A percentile compares a stretch with the other conserved stretches of the same genome.
These are phyloP conservation scores for Andrena flavipes DNA, from an alignment of 2,888 invertebrate species.

Conservation along the genomic window DNA sequence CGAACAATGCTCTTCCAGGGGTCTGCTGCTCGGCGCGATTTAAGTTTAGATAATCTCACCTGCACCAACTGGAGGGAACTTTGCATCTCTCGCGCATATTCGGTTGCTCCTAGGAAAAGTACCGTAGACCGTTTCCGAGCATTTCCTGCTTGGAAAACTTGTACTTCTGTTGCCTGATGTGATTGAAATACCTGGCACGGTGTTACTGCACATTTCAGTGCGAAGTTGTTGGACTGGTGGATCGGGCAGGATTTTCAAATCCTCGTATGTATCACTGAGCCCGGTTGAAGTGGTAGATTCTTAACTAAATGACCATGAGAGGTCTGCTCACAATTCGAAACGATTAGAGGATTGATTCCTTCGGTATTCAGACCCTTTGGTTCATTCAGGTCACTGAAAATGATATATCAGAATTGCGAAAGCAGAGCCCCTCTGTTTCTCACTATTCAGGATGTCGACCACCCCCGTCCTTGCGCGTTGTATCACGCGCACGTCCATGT, in stretches of 20 bases:
- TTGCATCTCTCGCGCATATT: conserved; percentile 16
- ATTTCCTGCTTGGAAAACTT: background rate
- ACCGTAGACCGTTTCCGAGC: background rate
- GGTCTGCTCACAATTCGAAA: too few species aligned
- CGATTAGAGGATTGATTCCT: too few species aligned
- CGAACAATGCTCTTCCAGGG: conserved; percentile 65
- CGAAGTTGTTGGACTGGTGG: too few species aligned
- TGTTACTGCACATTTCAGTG: too few species aligned
- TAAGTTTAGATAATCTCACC: conserved; percentile 73
- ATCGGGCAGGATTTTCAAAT: too few species aligned
- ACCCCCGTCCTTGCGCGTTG: background rate
- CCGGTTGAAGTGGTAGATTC: too few species aligned
- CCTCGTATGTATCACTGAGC: too few species aligned
- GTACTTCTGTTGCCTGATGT: background rate
- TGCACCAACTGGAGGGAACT: conserved; percentile 49
- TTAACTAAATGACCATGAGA: too few species aligned
- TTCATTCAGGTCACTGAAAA: background rate
- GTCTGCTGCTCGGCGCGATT: conserved; percentile 57
- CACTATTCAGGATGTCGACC: conserved; percentile 9
- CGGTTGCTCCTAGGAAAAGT: background rate
- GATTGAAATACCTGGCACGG: too few species aligned
- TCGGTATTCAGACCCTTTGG: too few species aligned
- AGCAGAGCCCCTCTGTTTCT: background rate
- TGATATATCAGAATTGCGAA: conserved; percentile 5
- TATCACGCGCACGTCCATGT: conserved; percentile 10